These are phyloP conservation scores for Dynastes hyllus DNA, from an alignment of 2,888 invertebrate genomes.

Conservation along the genomic window DNA sequence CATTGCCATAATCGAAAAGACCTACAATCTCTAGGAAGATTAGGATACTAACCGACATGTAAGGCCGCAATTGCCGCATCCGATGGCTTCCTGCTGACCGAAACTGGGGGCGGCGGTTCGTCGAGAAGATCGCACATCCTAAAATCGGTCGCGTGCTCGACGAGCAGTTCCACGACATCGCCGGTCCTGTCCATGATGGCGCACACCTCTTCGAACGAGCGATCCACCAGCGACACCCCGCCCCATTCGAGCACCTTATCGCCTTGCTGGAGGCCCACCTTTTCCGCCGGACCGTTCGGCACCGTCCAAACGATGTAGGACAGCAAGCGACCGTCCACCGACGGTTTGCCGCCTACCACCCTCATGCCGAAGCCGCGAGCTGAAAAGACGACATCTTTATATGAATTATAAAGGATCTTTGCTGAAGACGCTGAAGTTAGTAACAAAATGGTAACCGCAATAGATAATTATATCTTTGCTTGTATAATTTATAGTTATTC, in stretches of 20 bases:
- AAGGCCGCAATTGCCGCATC: slow-evolving; percentile 72
- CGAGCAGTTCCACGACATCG: slow-evolving; percentile 89
- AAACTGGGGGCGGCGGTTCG: slow-evolving; percentile 75
- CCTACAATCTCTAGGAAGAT: no score
- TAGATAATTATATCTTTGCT: no score
- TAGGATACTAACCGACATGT: slow-evolving; percentile 74
- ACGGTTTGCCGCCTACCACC: slow-evolving; percentile 93
- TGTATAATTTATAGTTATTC: no score
- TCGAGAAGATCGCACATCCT: slow-evolving; percentile 81
- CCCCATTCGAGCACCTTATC: slow-evolving; percentile 95
- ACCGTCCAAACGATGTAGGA: slow-evolving; percentile 95
- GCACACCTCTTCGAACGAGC: slow-evolving; percentile 95
- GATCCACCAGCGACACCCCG: slow-evolving; percentile 90
- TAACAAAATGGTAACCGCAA: no score
- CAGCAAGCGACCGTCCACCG: slow-evolving; percentile 88
- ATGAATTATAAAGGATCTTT: slow-evolving; percentile 10
- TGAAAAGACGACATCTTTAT: slow-evolving; percentile 66
- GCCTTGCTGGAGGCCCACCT: slow-evolving; percentile 90
- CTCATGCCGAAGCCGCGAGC: slow-evolving; percentile 96
- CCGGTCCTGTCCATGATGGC: slow-evolving; percentile 91
- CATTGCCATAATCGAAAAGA: no score
- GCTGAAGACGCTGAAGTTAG: background rate
- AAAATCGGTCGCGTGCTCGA: slow-evolving; percentile 87
- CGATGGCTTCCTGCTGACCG: slow-evolving; percentile 68
- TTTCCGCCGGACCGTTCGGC: slow-evolving; percentile 92